phyloP scores from a whole-genome alignment of 2,797 vertebrate genomes.

The Euphonia xanthogaster region DNA sequence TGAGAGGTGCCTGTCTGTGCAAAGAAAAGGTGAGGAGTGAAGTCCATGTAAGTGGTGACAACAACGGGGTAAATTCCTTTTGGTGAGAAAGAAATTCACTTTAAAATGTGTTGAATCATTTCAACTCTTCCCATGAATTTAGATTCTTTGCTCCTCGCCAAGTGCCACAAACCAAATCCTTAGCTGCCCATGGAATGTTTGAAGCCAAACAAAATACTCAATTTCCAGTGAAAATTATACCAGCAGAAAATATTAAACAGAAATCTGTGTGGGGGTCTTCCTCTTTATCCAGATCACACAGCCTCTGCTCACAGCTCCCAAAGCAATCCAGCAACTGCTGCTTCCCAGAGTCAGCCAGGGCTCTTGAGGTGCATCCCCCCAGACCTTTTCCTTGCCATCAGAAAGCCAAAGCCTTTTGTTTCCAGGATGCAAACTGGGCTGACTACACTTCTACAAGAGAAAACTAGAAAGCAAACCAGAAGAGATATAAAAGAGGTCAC shows the following conservation, averaged over 20 bases:
- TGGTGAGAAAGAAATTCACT: not conserved
- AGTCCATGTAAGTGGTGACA: not conserved
- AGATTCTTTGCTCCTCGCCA: not conserved
- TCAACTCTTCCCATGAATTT: not conserved
- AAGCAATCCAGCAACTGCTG: not conserved
- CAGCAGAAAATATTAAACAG: not conserved
- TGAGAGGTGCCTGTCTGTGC: not conserved
- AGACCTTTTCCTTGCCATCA: not conserved
- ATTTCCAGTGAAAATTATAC: not conserved
- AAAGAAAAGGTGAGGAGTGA: not conserved
- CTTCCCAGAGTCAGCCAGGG: not conserved
- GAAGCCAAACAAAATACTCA: not conserved
- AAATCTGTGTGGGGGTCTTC: not conserved
- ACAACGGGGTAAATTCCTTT: not conserved
- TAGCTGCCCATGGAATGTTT: not conserved
- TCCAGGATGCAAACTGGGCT: not conserved
- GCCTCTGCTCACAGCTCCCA: not conserved
- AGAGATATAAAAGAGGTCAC: not conserved
- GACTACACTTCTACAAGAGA: not conserved
- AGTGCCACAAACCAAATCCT: not conserved
- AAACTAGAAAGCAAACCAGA: not conserved
- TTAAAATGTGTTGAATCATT: not conserved
- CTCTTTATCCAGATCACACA: not conserved
- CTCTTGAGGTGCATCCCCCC: not conserved
- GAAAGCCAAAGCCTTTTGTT: not conserved